Percentiles rank a stretch among this genome's conserved stretches.
Evolutionary conservation across 2,888 invertebrate species (phyloP).

Genomic region (Tromatobia lineatoria): DNA sequence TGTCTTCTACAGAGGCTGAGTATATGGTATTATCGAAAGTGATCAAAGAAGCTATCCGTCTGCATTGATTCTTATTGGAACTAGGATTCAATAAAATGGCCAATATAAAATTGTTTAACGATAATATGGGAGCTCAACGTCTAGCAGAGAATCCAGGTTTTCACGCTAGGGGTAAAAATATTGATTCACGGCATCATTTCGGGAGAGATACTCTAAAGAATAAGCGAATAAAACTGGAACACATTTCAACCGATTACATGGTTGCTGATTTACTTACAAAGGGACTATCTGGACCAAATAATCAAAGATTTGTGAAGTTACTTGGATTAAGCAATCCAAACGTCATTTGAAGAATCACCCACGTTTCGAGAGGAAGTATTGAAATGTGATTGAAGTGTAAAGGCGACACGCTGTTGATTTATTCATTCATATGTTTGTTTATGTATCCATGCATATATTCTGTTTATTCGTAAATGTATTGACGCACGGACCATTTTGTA

Average conservation of each 20-base stretch:
- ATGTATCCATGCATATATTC: no score
- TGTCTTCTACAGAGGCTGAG: conserved; percentile 68
- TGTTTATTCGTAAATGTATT: no score
- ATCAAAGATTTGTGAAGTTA: background rate
- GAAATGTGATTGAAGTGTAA: no score
- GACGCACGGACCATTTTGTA: no score
- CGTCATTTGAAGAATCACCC: no score
- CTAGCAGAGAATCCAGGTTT: conserved; percentile 46
- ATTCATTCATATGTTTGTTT: no score
- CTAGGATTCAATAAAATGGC: conserved; percentile 46
- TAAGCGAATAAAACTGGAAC: conserved; percentile 20
- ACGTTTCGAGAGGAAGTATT: no score
- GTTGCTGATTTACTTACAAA: conserved; percentile 35
- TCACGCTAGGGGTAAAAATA: conserved; percentile 35
- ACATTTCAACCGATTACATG: conserved; percentile 40
- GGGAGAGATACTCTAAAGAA: conserved; percentile 43
- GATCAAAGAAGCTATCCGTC: conserved; percentile 54
- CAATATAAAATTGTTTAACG: conserved; percentile 39
- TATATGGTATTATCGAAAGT: conserved; percentile 61
- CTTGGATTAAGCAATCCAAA: no score
- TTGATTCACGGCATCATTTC: conserved; percentile 62
- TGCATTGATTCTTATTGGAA: conserved; percentile 51
- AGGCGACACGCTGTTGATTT: no score
- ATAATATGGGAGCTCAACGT: conserved; percentile 58
- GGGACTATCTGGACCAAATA: conserved; percentile 80